Conservation (phyloP, 2,113 vertebrate genomes). For the Microcebus tavaratra region DNA sequence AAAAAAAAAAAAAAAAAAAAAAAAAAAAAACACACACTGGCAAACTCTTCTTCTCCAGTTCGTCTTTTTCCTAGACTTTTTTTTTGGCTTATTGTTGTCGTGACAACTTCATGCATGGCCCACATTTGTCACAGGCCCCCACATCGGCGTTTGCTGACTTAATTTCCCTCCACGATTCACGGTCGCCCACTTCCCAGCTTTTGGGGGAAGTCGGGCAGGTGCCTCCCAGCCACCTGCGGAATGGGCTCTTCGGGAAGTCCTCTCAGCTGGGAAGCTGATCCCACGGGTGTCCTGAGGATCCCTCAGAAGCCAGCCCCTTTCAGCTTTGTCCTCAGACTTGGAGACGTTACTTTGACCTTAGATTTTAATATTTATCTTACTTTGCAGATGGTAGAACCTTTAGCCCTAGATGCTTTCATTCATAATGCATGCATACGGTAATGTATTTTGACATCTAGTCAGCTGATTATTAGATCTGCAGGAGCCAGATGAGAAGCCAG, state of each 20-base stretch:
- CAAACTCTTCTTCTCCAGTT: too few species aligned
- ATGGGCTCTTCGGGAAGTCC: not conserved
- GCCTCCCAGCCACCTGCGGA: not conserved
- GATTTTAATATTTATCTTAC: not conserved
- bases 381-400: not conserved
- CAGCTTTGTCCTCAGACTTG: not conserved
- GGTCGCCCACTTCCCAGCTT: not conserved
- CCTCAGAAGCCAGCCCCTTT: not conserved
- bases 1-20: too few species aligned
- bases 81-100: not conserved
- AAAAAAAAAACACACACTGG: too few species aligned
- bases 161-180: not conserved
- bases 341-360: not conserved
- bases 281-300: accelerated
- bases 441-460: not conserved
- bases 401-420: not conserved
- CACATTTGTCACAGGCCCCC: not conserved
- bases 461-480: not conserved
- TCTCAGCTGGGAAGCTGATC: not conserved
- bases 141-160: not conserved
- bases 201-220: not conserved
- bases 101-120: not conserved
- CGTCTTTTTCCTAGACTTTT: too few species aligned
- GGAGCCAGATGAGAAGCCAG: not conserved
- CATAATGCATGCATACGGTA: too few species aligned